Evolutionary conservation across 2,113 vertebrate species (phyloP).

Genomic region (Synodontis membranacea): DNA sequence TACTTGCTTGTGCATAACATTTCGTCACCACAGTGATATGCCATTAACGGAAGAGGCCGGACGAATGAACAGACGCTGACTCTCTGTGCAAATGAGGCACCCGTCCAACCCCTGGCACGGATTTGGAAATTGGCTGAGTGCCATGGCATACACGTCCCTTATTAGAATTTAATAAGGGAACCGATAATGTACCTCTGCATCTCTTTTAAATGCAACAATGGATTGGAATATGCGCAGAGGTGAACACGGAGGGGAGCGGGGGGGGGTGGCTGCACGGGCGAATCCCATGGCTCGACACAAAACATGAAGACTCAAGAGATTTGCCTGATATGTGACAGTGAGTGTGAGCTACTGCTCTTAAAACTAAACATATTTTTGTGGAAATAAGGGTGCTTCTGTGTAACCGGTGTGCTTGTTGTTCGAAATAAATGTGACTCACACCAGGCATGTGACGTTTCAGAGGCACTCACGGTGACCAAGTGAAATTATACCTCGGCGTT

Average conservation of each 20-base stretch:
- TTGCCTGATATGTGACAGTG: constrained; percentile 34
- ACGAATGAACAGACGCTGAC: constrained; percentile 7
- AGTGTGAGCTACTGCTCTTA: constrained; percentile 8
- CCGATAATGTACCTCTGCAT: constrained; percentile 51
- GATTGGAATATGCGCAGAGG: constrained; percentile 27
- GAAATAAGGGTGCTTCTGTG: background rate
- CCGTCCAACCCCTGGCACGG: constrained; percentile 27
- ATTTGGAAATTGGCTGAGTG: constrained; percentile 46
- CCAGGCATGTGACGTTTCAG: background rate
- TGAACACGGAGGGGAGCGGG: constrained; percentile 2
- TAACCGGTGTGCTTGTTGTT: background rate
- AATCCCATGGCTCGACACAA: constrained; percentile 13
- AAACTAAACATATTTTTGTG: background rate
- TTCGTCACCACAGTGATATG: constrained; percentile 45
- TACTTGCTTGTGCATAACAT: constrained; percentile 46
- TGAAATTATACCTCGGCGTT: constrained; percentile 11
- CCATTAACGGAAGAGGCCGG: constrained; percentile 40
- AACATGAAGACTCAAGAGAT: constrained; percentile 26
- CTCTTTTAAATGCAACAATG: constrained; percentile 50
- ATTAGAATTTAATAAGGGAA: constrained; percentile 54
- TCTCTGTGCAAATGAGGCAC: constrained; percentile 30
- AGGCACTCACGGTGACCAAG: background rate
- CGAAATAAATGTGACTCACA: constrained; percentile 4
- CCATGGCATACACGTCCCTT: constrained; percentile 33
- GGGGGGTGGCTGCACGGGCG: background rate